A percentile compares a stretch with the other conserved stretches of the same genome.
Conservation (phyloP, 1,140 invertebrate species). For the Araneus ventricosus region DNA sequence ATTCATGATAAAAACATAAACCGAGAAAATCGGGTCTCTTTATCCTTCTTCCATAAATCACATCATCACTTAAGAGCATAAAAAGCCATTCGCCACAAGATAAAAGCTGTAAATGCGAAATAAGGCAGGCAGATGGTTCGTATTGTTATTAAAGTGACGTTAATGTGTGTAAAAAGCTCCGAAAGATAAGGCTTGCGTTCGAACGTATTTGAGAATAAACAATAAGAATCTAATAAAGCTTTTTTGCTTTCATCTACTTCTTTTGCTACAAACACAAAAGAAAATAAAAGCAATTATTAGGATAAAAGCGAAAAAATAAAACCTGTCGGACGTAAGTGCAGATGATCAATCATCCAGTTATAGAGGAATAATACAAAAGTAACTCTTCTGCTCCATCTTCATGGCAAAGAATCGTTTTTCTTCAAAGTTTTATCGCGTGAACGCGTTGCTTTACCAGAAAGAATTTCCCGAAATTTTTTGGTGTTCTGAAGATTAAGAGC, state of each 20-base stretch:
- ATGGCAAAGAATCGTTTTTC: background rate
- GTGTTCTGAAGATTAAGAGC: too few species aligned
- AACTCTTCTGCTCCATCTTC: background rate
- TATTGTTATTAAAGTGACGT: background rate
- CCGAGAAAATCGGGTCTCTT: too few species aligned
- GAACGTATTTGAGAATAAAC: background rate
- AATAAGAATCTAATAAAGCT: background rate
- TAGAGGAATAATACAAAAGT: background rate
- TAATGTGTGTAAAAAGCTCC: background rate
- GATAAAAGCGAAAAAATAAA: background rate
- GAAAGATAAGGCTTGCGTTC: background rate
- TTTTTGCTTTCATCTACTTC: background rate
- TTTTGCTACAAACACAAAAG: background rate
- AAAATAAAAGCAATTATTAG: background rate
- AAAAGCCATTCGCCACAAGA: background rate
- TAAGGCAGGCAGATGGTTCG: background rate
- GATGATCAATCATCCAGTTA: slow-evolving; percentile 11
- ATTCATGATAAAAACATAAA: too few species aligned
- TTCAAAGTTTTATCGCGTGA: background rate
- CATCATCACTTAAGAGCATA: background rate
- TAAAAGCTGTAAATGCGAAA: background rate
- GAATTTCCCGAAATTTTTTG: background rate
- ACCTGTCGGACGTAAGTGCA: background rate
- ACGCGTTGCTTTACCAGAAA: background rate
- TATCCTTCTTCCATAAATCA: too few species aligned